Conservation (phyloP, 2,113 vertebrate genomes). For the Gallinago media region DNA sequence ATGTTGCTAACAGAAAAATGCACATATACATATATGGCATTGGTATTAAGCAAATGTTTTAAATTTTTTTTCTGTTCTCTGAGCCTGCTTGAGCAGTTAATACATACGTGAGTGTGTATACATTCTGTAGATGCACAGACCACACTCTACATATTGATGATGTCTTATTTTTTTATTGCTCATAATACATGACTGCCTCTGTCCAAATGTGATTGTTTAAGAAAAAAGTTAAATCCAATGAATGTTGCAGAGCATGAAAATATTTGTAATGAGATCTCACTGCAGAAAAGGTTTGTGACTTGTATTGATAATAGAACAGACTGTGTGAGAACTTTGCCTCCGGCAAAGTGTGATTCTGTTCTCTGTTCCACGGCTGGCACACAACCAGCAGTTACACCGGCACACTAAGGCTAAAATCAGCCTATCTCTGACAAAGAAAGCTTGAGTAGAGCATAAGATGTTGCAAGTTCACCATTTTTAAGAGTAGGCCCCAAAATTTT, state of each 20-base stretch:
- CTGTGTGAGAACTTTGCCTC: background rate
- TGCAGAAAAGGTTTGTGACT: background rate
- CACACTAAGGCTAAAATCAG: background rate
- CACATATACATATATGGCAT: background rate
- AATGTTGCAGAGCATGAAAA: constrained; percentile 7
- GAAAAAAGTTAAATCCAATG: constrained; percentile 35
- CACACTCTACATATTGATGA: background rate
- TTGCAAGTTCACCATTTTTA: background rate
- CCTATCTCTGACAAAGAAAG: background rate
- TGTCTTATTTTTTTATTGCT: background rate
- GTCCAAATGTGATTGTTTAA: constrained; percentile 36
- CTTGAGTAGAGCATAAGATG: background rate
- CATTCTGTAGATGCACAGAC: background rate
- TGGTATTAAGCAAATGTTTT: constrained; percentile 11
- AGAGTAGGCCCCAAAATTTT: background rate
- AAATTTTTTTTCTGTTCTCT: background rate
- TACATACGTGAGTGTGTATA: background rate
- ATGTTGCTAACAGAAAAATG: background rate
- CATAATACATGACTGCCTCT: background rate
- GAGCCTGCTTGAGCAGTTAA: background rate
- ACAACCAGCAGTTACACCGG: background rate
- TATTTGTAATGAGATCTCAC: background rate
- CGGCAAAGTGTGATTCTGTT: background rate
- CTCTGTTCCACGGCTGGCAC: background rate
- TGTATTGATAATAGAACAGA: background rate